These are phyloP conservation scores for Drosophila pachea DNA, from an alignment of 1,140 invertebrate species.

Conservation along the genomic window DNA sequence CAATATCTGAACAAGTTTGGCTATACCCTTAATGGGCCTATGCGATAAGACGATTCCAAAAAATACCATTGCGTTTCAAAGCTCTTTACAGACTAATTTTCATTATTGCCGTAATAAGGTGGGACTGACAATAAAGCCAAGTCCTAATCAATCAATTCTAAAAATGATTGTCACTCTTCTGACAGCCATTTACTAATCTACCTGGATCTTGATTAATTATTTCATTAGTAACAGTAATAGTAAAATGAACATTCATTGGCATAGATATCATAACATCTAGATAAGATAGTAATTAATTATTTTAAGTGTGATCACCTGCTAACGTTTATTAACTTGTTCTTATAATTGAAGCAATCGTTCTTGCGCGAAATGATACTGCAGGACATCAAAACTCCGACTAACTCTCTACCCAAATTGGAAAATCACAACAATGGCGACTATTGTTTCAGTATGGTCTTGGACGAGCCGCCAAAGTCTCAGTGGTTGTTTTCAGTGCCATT, in stretches of 20 bases:
- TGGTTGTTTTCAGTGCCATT: slow-evolving; percentile 60
- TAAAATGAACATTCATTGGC: no score
- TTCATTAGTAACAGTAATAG: no score
- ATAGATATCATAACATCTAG: no score
- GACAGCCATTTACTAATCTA: no score
- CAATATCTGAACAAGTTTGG: slow-evolving; percentile 36
- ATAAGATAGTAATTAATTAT: no score
- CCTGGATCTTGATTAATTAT: no score
- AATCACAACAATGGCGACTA: slow-evolving; percentile 68
- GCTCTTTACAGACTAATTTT: slow-evolving; percentile 12
- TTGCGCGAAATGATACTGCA: slow-evolving; percentile 69
- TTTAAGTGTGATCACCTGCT: no score
- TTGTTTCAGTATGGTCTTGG: slow-evolving; percentile 54
- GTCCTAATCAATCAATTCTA: no score
- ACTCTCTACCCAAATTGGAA: slow-evolving; percentile 64
- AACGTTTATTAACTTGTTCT: neutral
- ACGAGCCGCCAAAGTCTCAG: slow-evolving; percentile 54
- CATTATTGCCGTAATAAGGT: no score
- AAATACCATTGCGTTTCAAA: slow-evolving; percentile 27
- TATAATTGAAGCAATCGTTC: slow-evolving; percentile 61
- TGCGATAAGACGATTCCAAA: slow-evolving; percentile 27
- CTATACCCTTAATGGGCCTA: slow-evolving; percentile 20
- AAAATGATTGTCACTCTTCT: no score
- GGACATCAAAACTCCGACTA: slow-evolving; percentile 54
- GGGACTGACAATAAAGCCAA: no score